Percentiles rank a stretch among this genome's conserved stretches.
phyloP scores from a whole-genome alignment of 1,140 invertebrate genomes.

The Scaptodrosophila lebanonensis region DNA sequence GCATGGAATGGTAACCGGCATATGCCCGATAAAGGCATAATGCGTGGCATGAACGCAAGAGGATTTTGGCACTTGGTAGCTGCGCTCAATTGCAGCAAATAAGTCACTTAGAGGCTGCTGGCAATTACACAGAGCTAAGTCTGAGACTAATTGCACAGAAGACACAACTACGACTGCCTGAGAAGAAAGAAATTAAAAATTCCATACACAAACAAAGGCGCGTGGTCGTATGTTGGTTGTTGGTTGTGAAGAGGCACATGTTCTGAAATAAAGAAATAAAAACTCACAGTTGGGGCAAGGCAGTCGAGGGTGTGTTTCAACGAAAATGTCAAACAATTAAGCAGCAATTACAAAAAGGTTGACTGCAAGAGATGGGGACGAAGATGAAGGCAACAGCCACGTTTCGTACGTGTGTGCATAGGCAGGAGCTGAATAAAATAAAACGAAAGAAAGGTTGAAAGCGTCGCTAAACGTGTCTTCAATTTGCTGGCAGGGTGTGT shows the following conservation, averaged over 20 bases:
- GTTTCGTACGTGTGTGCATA: neutral
- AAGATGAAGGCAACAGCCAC: conserved; percentile 19
- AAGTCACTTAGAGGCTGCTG: conserved; percentile 23
- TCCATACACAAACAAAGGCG: conserved; percentile 9
- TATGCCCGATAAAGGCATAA: conserved; percentile 38
- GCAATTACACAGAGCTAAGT: too few relatives aligned
- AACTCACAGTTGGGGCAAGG: neutral
- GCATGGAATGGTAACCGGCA: conserved; percentile 10
- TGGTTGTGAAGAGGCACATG: conserved; percentile 1
- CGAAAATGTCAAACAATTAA: conserved; percentile 68
- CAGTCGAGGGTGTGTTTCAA: conserved; percentile 30
- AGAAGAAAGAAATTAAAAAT: conserved; percentile 28
- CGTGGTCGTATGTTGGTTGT: too few relatives aligned
- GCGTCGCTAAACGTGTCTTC: conserved; percentile 65
- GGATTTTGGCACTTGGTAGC: neutral
- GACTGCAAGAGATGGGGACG: too few relatives aligned
- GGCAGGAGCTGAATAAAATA: conserved; percentile 2
- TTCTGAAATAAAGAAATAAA: conserved; percentile 12
- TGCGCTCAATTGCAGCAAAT: conserved; percentile 26
- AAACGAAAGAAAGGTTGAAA: conserved; percentile 25
- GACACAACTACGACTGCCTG: conserved; percentile 2
- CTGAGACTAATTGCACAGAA: conserved; percentile 25
- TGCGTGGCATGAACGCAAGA: conserved; percentile 1
- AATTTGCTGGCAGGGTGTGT: conserved; percentile 31
- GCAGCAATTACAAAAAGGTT: conserved; percentile 56